A percentile compares a stretch with the other conserved stretches of the same genome.
These are phyloP conservation scores for Hydractinia echinata DNA, from an alignment of 30 jellyfish, hydroid and myxozoan species.

Conservation along the genomic window DNA sequence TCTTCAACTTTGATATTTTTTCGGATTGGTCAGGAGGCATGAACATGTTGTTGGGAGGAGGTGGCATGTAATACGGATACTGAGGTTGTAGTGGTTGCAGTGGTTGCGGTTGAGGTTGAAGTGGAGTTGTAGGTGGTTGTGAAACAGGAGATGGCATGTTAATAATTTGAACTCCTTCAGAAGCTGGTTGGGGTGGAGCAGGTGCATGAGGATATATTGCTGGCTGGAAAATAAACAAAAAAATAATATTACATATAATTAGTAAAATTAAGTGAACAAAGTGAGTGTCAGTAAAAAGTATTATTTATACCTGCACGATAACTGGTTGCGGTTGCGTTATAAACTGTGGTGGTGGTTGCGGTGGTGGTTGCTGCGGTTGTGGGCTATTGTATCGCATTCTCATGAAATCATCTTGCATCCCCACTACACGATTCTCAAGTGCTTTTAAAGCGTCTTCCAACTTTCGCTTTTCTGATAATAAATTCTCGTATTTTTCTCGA, in stretches of 20 bases:
- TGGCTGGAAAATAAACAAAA: neutral
- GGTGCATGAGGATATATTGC: conserved; percentile 4
- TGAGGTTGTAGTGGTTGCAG: conserved; percentile 27
- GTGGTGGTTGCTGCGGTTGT: conserved; percentile 40
- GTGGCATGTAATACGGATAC: conserved; percentile 40
- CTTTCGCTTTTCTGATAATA: conserved; percentile 62
- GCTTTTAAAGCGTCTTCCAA: conserved; percentile 56
- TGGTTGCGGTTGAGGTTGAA: conserved; percentile 44
- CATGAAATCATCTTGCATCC: conserved; percentile 82
- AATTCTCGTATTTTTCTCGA: conserved; percentile 57
- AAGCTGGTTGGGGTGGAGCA: conserved; percentile 3
- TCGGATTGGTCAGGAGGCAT: conserved; percentile 55
- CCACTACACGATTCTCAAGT: conserved; percentile 60
- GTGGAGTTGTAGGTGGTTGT: conserved; percentile 28
- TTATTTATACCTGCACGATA: conserved; percentile 3
- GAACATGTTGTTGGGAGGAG: conserved; percentile 41
- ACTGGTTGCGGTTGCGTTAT: conserved; percentile 39
- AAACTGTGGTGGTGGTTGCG: neutral
- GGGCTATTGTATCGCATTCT: conserved; percentile 37
- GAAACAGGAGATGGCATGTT: conserved; percentile 25
- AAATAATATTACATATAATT: neutral
- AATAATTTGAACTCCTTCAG: neutral
- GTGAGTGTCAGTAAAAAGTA: neutral
- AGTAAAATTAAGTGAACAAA: neutral
- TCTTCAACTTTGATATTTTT: conserved; percentile 39